Evolutionary conservation across 2,888 invertebrate species (phyloP).

Genomic region (Cabera pusaria): DNA sequence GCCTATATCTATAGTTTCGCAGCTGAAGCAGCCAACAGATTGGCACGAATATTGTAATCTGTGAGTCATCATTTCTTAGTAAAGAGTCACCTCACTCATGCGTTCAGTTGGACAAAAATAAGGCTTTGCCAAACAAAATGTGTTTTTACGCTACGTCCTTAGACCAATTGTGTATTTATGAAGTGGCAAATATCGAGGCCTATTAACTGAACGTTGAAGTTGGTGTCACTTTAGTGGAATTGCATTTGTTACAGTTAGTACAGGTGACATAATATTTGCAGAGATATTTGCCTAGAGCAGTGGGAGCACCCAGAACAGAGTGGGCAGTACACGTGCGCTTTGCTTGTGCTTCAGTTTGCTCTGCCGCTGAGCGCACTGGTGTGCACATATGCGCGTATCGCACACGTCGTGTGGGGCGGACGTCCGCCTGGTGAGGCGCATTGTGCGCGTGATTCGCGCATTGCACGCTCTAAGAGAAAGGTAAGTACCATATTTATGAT

Average conservation of each 20-base stretch:
- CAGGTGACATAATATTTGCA: too few species aligned
- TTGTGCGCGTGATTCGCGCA: conserved; percentile 90
- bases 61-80: too few species aligned
- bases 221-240: too few species aligned
- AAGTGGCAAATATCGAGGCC: too few species aligned
- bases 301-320: conserved; percentile 87
- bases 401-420: conserved; percentile 93
- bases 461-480: conserved; percentile 94
- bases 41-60: conserved; percentile 86
- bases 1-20: conserved; percentile 91
- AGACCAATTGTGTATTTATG: too few species aligned
- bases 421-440: conserved; percentile 95
- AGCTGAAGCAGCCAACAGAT: conserved; percentile 83
- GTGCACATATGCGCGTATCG: conserved; percentile 94
- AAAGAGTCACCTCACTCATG: too few species aligned
- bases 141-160: too few species aligned
- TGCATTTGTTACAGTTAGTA: too few species aligned
- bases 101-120: too few species aligned
- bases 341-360: conserved; percentile 92
- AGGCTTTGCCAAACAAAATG: too few species aligned
- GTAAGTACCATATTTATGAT: conserved; percentile 81
- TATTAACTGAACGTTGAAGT: too few species aligned
- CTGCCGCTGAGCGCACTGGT: conserved; percentile 91
- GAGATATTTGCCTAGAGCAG: conserved; percentile 88
- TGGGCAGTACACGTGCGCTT: conserved; percentile 89